Conservation (phyloP, 2,888 invertebrate species). For the Idaea dimidiata region DNA sequence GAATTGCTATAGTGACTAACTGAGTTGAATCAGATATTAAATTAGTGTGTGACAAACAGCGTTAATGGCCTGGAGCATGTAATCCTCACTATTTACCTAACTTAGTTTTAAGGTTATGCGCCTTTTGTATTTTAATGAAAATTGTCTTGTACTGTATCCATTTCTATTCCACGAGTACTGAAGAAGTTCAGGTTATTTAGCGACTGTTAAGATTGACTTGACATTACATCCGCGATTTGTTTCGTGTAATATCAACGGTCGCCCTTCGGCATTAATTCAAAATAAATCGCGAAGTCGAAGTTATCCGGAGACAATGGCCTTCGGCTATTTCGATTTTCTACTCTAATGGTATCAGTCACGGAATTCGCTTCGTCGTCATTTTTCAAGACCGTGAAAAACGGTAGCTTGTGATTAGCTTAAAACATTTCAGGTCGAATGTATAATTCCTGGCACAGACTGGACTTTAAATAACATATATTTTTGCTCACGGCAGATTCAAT, state of each 20-base stretch:
- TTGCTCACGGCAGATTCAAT: too few relatives aligned
- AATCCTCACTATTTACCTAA: too few relatives aligned
- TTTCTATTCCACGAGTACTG: not conserved
- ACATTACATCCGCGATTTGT: not conserved
- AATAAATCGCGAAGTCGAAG: slow-evolving; percentile 25
- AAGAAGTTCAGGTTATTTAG: not conserved
- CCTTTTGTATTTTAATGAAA: too few relatives aligned
- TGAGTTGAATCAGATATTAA: too few relatives aligned
- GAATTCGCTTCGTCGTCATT: slow-evolving; percentile 11
- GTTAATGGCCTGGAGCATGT: too few relatives aligned
- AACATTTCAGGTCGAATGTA: too few relatives aligned
- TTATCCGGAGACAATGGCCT: slow-evolving; percentile 23
- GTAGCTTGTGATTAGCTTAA: too few relatives aligned
- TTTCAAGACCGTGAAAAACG: not conserved
- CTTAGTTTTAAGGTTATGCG: too few relatives aligned
- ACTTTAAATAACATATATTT: too few relatives aligned
- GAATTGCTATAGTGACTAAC: too few relatives aligned
- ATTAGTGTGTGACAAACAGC: too few relatives aligned
- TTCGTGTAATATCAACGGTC: slow-evolving; percentile 1
- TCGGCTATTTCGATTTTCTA: slow-evolving; percentile 25
- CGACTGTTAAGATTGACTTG: not conserved
- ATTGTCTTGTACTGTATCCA: not conserved
- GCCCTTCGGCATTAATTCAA: slow-evolving; percentile 15
- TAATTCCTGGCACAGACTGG: too few relatives aligned
- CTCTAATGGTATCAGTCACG: slow-evolving; percentile 31